A percentile compares a stretch with the other conserved stretches of the same genome.
Evolutionary conservation across 2,797 vertebrate genomes (phyloP).

Genomic region (Melanotaenia trifasciata): DNA sequence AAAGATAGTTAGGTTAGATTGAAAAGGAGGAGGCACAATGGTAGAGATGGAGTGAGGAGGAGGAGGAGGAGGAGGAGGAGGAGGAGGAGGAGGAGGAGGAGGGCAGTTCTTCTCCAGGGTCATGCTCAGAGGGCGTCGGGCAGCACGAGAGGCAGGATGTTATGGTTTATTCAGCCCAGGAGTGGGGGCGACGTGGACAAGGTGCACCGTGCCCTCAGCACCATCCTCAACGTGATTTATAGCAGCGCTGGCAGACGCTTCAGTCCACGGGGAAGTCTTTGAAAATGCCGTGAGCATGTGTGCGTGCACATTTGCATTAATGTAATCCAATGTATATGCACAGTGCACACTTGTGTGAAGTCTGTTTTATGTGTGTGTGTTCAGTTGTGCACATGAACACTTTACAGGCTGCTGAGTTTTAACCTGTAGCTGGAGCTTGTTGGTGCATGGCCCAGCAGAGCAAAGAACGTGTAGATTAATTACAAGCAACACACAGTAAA

Average conservation of each 20-base stretch:
- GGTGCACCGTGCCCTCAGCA: constrained; percentile 88
- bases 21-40: constrained; percentile 51
- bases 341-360: constrained; percentile 8
- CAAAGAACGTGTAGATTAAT: constrained; percentile 62
- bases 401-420: constrained; percentile 55
- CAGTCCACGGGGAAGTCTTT: constrained; percentile 88
- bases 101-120: constrained; percentile 73
- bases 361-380: constrained; percentile 15
- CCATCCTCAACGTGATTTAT: constrained; percentile 87
- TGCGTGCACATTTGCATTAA: constrained; percentile 42
- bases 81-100: constrained; percentile 45
- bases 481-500: constrained; percentile 43
- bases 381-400: constrained; percentile 22
- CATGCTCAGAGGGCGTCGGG: constrained; percentile 80
- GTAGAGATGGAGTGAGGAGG: constrained; percentile 50
- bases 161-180: constrained; percentile 91
- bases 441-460: constrained; percentile 57
- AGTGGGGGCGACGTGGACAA: constrained; percentile 87
- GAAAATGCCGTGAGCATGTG: constrained; percentile 67
- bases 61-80: constrained; percentile 48
- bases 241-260: constrained; percentile 84
- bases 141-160: constrained; percentile 89
- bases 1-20: constrained; percentile 71
- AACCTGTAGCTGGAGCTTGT: constrained; percentile 68
- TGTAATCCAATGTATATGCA: constrained; percentile 27